These are phyloP conservation scores for Idaea straminata DNA, from an alignment of 2,888 invertebrate species.

Conservation along the genomic window DNA sequence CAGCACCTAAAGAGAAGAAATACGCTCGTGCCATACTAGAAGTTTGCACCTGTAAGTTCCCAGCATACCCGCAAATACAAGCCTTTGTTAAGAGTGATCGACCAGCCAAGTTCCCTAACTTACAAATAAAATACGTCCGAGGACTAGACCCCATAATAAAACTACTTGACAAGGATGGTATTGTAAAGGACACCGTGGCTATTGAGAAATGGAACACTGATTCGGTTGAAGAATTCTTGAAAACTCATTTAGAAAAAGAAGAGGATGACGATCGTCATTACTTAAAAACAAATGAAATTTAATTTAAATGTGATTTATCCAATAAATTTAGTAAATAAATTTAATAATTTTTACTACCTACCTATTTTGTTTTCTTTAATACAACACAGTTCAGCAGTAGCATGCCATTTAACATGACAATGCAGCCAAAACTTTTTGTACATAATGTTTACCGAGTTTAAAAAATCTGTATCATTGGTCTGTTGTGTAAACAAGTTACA, in stretches of 20 bases:
- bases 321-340: conserved; percentile 10
- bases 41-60: conserved; percentile 99
- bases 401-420: no score
- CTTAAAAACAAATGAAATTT: conserved; percentile 81
- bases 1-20: conserved; percentile 83
- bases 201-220: conserved; percentile 99
- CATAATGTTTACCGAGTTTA: no score
- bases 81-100: conserved; percentile 97
- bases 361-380: no score
- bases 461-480: no score
- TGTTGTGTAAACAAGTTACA: no score
- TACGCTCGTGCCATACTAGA: conserved; percentile 96
- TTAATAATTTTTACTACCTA: neutral
- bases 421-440: no score
- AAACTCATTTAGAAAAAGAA: conserved; percentile 87
- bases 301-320: conserved; percentile 28
- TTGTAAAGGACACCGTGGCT: conserved; percentile 92
- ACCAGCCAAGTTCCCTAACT: conserved; percentile 93
- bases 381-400: no score
- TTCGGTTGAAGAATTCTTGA: conserved; percentile 97
- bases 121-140: conserved; percentile 94
- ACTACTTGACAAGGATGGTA: conserved; percentile 90
- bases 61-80: conserved; percentile 98
- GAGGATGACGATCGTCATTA: conserved; percentile 79
- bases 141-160: conserved; percentile 97